Conservation (phyloP, 2,888 invertebrate genomes). For the Oxyteleia sp. region DNA sequence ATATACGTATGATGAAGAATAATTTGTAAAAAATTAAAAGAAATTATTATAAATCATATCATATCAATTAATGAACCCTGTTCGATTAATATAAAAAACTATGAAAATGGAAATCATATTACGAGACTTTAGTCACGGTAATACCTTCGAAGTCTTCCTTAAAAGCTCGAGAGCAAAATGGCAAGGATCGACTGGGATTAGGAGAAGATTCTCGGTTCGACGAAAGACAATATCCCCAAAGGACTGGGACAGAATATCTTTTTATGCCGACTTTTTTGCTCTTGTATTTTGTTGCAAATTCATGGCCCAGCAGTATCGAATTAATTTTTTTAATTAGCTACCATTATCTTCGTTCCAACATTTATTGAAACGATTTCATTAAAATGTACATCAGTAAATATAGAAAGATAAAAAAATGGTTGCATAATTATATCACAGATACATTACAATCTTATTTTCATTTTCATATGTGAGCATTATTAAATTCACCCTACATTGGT, state of each 20-base stretch:
- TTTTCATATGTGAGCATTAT: too few species aligned
- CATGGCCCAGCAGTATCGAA: neutral
- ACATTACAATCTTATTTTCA: too few species aligned
- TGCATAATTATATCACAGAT: too few species aligned
- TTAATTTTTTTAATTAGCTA: conserved; percentile 17
- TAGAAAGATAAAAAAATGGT: too few species aligned
- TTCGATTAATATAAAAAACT: conserved; percentile 16
- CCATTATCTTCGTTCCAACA: too few species aligned
- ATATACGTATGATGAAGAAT: too few species aligned
- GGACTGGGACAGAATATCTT: conserved; percentile 60
- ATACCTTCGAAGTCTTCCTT: conserved; percentile 72
- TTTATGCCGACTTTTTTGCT: conserved; percentile 27
- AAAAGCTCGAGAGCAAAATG: conserved; percentile 67
- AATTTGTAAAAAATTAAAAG: too few species aligned
- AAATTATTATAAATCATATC: neutral
- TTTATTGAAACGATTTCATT: too few species aligned
- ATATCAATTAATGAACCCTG: conserved; percentile 25
- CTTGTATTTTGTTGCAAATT: conserved; percentile 26
- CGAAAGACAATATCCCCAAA: conserved; percentile 76
- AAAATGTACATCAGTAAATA: too few species aligned
- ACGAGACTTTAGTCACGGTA: conserved; percentile 76
- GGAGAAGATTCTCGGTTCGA: conserved; percentile 70
- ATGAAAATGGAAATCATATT: conserved; percentile 79
- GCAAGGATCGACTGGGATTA: conserved; percentile 78
- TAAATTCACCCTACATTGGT: too few species aligned